Conservation (phyloP, 2,113 vertebrate genomes). For the Ictalurus punctatus region DNA sequence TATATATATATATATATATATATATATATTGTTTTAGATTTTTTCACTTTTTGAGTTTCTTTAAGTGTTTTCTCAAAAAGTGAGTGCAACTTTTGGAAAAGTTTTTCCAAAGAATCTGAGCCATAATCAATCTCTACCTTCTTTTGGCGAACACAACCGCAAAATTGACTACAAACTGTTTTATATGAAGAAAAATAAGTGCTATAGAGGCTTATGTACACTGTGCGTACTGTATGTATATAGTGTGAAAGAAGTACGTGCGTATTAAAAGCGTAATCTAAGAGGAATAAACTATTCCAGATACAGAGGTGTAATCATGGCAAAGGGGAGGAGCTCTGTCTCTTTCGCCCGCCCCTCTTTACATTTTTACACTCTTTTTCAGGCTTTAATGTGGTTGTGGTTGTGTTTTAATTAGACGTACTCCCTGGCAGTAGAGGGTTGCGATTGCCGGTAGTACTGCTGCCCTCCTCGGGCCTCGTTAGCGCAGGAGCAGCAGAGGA, state of each 20-base stretch:
- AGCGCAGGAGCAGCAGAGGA: conserved; percentile 93
- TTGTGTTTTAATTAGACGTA: conserved; percentile 81
- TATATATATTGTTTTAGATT: too few species aligned
- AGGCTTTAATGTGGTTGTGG: conserved; percentile 18
- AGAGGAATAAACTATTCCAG: not conserved
- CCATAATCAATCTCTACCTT: not conserved
- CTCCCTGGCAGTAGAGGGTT: conserved; percentile 85
- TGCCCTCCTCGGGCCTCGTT: conserved; percentile 79
- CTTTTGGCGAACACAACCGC: not conserved
- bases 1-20: too few species aligned
- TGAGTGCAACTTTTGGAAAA: not conserved
- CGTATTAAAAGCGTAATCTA: not conserved
- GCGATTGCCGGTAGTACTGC: conserved; percentile 85
- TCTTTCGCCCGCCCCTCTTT: conserved; percentile 68
- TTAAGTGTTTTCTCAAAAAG: not conserved
- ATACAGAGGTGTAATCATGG: conserved; percentile 51
- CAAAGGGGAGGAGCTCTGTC: conserved; percentile 56
- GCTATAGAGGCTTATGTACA: not conserved
- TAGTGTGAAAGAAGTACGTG: not conserved
- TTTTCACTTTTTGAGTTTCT: not conserved
- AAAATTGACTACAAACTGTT: not conserved
- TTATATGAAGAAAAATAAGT: not conserved
- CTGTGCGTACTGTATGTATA: not conserved
- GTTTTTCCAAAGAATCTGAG: not conserved
- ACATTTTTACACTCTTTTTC: conserved; percentile 28